Conservation (phyloP, 2,113 vertebrate species). For the Callaeas wilsoni region DNA sequence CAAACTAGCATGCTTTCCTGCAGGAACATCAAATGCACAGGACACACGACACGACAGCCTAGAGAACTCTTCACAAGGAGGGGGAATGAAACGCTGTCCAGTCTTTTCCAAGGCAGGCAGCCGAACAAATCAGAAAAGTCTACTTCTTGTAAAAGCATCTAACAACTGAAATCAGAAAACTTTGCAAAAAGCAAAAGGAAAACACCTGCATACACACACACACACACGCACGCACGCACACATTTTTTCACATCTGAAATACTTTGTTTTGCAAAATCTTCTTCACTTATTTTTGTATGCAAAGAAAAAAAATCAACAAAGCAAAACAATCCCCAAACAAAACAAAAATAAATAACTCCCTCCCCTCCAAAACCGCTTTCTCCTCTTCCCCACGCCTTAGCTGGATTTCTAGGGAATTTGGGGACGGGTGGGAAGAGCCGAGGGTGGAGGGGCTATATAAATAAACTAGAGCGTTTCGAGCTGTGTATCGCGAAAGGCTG, state of each 20-base stretch:
- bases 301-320: conserved; percentile 37
- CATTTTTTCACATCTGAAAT: too few species aligned
- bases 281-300: conserved; percentile 73
- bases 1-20: conserved; percentile 36
- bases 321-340: conserved; percentile 20
- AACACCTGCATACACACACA: conserved; percentile 32
- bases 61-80: conserved; percentile 54
- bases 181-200: conserved; percentile 68
- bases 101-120: conserved; percentile 57
- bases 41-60: conserved; percentile 48
- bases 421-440: conserved; percentile 70
- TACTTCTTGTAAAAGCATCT: conserved; percentile 62
- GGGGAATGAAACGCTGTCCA: conserved; percentile 39
- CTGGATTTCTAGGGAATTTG: conserved; percentile 77
- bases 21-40: conserved; percentile 57
- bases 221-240: neutral
- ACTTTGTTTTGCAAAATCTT: conserved; percentile 75
- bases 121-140: conserved; percentile 53
- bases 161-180: conserved; percentile 72
- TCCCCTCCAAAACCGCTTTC: conserved; percentile 31
- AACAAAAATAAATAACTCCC: conserved; percentile 18
- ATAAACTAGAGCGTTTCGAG: conserved; percentile 71
- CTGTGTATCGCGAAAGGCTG: conserved; percentile 69
- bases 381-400: conserved; percentile 62
- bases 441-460: conserved; percentile 68